Evolutionary conservation across 2,888 invertebrate species (phyloP).

Genomic region (Ectobius pallidus): DNA sequence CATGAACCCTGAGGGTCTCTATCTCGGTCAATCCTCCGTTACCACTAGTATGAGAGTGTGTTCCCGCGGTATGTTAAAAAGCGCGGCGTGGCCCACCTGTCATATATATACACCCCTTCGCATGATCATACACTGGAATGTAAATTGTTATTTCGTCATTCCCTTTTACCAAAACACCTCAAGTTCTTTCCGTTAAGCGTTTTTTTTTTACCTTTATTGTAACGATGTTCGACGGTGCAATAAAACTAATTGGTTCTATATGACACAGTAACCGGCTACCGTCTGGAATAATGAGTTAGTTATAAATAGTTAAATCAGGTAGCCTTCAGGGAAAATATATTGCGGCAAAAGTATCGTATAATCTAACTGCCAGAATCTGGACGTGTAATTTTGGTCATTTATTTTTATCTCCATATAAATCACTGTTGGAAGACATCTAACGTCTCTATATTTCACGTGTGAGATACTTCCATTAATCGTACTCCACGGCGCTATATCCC

Average conservation of each 20-base stretch:
- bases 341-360: too few species aligned
- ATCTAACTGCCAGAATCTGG: too few species aligned
- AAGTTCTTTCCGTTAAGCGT: neutral
- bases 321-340: too few species aligned
- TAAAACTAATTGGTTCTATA: neutral
- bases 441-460: too few species aligned
- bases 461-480: too few species aligned
- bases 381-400: too few species aligned
- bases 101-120: neutral
- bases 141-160: neutral
- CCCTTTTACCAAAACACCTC: neutral
- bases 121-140: neutral
- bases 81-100: neutral
- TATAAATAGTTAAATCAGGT: too few species aligned
- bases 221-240: neutral
- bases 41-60: neutral
- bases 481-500: too few species aligned
- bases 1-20: neutral
- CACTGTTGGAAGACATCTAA: too few species aligned
- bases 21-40: constrained; percentile 22
- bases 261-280: neutral
- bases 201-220: neutral
- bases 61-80: neutral
- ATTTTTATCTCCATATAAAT: too few species aligned
- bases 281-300: too few species aligned